A percentile compares a stretch with the other conserved stretches of the same genome.
Conservation (phyloP, 2,888 invertebrate genomes). For the Helleia helle region DNA sequence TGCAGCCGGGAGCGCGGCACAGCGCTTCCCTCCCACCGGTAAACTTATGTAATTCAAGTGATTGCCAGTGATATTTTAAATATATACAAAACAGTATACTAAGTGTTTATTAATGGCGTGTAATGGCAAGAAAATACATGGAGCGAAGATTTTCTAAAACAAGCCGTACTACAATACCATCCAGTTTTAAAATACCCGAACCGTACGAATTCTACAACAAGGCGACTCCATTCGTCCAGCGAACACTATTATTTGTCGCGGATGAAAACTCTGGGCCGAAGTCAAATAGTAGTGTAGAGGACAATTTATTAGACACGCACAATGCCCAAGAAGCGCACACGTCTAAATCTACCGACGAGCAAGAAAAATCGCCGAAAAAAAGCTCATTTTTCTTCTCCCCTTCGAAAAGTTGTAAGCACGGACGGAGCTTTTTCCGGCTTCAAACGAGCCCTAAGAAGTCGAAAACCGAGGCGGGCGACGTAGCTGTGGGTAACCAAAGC, state of each 20-base stretch:
- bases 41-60: neutral
- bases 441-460: conserved; percentile 68
- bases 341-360: conserved; percentile 51
- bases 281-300: conserved; percentile 32
- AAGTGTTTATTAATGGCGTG: conserved; percentile 20
- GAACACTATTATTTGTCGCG: conserved; percentile 61
- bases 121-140: conserved; percentile 72
- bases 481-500: conserved; percentile 28
- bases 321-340: conserved; percentile 36
- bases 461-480: conserved; percentile 43
- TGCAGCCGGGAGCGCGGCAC: too few relatives aligned
- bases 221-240: conserved; percentile 67
- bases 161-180: conserved; percentile 60
- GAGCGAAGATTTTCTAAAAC: conserved; percentile 65
- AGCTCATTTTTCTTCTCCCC: conserved; percentile 70
- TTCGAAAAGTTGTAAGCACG: conserved; percentile 68
- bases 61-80: neutral
- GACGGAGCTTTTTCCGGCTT: conserved; percentile 67
- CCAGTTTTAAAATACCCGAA: conserved; percentile 63
- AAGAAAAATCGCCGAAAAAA: conserved; percentile 67
- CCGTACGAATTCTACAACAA: conserved; percentile 66
- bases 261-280: conserved; percentile 62
- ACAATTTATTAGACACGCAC: conserved; percentile 30
- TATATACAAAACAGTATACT: neutral
- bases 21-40: too few relatives aligned